Base-by-base conservation (phyloP, 2,113 vertebrate genomes). In the Tor tambroides region DNA sequence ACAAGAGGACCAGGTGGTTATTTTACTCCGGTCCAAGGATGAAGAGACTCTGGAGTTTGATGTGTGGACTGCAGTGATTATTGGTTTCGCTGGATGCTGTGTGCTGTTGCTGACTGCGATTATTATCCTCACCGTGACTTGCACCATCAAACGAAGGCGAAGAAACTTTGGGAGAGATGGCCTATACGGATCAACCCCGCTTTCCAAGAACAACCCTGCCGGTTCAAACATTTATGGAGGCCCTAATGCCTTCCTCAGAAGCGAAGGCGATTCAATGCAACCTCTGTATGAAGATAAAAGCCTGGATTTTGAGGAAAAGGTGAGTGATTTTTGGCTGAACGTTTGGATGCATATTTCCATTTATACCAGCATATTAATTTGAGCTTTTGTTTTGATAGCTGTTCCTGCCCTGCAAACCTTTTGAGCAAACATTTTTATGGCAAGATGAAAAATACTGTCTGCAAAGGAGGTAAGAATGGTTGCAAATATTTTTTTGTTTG, bases 371-470 rank as follows among this genome's bases (percentile, higher is more conserved):
- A 86, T 91, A 89, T 91, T 75, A 85, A 85, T 87, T 41, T 89
- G 84, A 87, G 85, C 80, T 91, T 11, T 65, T 89, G 85, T 93
- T 91, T 93, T 92, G 78, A 86, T 91, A 91, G 95, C 91, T 91
- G 54, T 95, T 94, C 91, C 89, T 89, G 90, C 90, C 93, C 90
- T 92, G 94, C 85, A 95, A 94, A 89, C 92, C 89, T 88, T 95
- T 95, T 91, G 84, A 92, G 80, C 87, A 91, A 85, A 88, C 87
- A 11, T 93, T 90, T 77, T 85, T 91, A 88, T 93, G 93, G 90
- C 80, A 92, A 88, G 89, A 94, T 56, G 91, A 95, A 91, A 95
- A 93, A 71, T 95, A 93, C 93, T 91, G 91, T 91, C 89, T 92
- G 61, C 93, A 91, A 93, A 94, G 94, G 89, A 95, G 93, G 95